phyloP scores from a whole-genome alignment of 2,888 invertebrate genomes.

The Plutella xylostella region DNA sequence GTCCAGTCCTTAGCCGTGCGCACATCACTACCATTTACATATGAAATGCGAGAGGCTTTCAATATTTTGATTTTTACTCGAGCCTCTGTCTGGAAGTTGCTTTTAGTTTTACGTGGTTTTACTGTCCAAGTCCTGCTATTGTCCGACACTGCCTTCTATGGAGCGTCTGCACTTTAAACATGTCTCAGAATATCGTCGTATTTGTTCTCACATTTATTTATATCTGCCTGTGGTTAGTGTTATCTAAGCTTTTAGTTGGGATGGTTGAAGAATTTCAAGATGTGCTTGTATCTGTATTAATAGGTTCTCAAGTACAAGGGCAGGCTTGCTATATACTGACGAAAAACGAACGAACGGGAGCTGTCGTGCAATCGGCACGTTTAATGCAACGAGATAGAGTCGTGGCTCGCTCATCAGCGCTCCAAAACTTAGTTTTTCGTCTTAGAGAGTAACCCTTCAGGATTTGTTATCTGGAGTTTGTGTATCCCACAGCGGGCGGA shows the following conservation, averaged over 20 bases:
- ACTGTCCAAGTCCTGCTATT: no score
- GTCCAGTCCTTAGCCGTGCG: constrained; percentile 29
- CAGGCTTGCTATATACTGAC: constrained; percentile 33
- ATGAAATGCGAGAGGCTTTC: constrained; percentile 46
- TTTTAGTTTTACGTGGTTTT: constrained; percentile 21
- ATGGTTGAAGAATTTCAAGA: neutral
- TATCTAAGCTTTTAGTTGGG: no score
- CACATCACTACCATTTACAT: constrained; percentile 48
- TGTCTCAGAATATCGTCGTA: no score
- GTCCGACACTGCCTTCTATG: neutral
- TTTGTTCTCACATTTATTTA: no score
- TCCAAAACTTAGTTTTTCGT: no score
- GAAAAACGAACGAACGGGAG: no score
- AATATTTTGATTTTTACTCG: constrained; percentile 51
- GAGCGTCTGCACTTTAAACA: no score
- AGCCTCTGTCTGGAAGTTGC: constrained; percentile 29
- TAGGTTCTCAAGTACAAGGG: constrained; percentile 30
- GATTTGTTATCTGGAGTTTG: constrained; percentile 39
- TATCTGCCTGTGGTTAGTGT: no score
- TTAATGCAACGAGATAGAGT: no score
- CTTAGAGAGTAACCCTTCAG: no score
- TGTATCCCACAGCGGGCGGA: constrained; percentile 54
- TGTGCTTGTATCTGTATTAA: constrained; percentile 6
- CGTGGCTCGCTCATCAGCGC: no score
- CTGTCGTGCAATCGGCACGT: no score